Evolutionary conservation across 2,888 invertebrate genomes (phyloP).

Genomic region (Heteromurus nitidus): DNA sequence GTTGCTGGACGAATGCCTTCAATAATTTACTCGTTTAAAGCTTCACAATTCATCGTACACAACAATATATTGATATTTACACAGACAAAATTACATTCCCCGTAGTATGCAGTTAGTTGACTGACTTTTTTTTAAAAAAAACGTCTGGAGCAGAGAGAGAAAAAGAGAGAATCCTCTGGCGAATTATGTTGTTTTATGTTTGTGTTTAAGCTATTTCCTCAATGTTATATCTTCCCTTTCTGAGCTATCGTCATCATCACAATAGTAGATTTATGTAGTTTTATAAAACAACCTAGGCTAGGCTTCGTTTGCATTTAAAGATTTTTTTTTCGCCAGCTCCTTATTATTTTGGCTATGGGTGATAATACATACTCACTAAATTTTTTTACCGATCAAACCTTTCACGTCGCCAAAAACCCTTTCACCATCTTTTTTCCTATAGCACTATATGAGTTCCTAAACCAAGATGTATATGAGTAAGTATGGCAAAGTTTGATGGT

Average conservation of each 20-base stretch:
- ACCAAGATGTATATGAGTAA: neutral
- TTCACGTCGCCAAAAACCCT: too few relatives aligned
- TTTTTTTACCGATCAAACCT: too few relatives aligned
- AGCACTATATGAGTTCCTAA: neutral
- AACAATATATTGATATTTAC: constrained; percentile 18
- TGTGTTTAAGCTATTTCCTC: too few relatives aligned
- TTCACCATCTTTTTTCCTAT: too few relatives aligned
- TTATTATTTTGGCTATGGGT: too few relatives aligned
- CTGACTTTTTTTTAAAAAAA: neutral
- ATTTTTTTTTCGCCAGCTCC: constrained; percentile 6
- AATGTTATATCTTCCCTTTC: constrained; percentile 7
- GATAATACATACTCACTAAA: too few relatives aligned
- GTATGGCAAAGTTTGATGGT: constrained; percentile 20
- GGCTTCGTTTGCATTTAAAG: too few relatives aligned
- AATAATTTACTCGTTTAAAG: constrained; percentile 49
- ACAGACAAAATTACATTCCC: constrained; percentile 10
- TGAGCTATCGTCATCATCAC: constrained; percentile 3
- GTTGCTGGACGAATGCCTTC: constrained; percentile 64
- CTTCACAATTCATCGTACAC: constrained; percentile 29
- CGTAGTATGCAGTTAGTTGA: neutral
- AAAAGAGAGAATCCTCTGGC: neutral
- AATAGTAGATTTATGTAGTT: neutral
- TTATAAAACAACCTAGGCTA: too few relatives aligned
- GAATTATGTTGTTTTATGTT: too few relatives aligned
- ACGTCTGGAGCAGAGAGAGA: constrained; percentile 3